Evolutionary conservation across 2,888 invertebrate species (phyloP).

Genomic region (Spisula solida): DNA sequence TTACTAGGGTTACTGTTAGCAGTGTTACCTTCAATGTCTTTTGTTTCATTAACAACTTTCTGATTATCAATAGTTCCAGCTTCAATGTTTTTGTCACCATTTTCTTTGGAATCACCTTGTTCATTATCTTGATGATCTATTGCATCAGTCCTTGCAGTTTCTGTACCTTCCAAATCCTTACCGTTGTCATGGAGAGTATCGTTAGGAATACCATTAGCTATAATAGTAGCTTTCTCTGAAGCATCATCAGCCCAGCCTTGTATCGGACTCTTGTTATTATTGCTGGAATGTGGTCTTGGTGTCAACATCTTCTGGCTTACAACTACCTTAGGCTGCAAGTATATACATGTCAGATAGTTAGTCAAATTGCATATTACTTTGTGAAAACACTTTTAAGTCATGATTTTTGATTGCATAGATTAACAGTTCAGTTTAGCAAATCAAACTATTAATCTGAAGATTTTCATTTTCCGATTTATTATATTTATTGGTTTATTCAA

Average conservation of each 20-base stretch:
- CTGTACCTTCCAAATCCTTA: slow-evolving; percentile 17
- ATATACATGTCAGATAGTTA: not conserved
- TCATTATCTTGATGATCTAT: not conserved
- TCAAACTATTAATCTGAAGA: no score
- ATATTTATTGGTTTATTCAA: no score
- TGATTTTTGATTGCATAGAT: no score
- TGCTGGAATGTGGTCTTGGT: slow-evolving; percentile 49
- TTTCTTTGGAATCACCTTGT: slow-evolving; percentile 4
- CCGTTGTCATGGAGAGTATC: slow-evolving; percentile 55
- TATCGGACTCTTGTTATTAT: slow-evolving; percentile 65
- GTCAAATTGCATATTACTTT: no score
- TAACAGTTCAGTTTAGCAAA: no score
- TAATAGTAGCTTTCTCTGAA: slow-evolving; percentile 51
- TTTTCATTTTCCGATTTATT: no score
- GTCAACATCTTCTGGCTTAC: slow-evolving; percentile 62
- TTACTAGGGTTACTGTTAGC: slow-evolving; percentile 38
- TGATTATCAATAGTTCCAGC: slow-evolving; percentile 41
- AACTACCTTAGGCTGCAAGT: slow-evolving; percentile 57
- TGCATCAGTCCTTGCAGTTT: slow-evolving; percentile 35
- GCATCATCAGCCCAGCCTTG: slow-evolving; percentile 68
- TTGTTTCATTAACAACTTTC: slow-evolving; percentile 38
- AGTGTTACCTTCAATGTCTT: slow-evolving; percentile 45
- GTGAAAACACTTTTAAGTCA: no score
- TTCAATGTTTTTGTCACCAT: slow-evolving; percentile 28
- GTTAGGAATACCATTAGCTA: slow-evolving; percentile 51